Evolutionary conservation across 1,140 invertebrate species (phyloP).

Genomic region (Zeugodacus cucurbitae): DNA sequence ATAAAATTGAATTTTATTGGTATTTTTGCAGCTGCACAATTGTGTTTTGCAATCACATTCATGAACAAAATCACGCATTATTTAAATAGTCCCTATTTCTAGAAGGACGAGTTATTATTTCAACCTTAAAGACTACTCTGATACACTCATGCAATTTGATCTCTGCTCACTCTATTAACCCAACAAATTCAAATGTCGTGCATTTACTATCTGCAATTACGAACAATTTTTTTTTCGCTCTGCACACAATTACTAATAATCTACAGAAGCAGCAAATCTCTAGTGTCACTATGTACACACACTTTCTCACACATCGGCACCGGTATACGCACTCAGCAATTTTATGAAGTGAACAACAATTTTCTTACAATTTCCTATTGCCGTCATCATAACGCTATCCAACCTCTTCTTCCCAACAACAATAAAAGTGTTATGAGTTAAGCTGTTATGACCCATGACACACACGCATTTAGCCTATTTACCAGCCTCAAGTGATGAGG

Average conservation of each 20-base stretch:
- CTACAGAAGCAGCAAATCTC: neutral
- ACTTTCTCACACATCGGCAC: neutral
- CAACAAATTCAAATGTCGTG: too few species aligned
- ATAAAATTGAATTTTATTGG: too few species aligned
- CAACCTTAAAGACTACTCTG: too few species aligned
- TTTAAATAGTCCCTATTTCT: too few species aligned
- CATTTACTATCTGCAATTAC: neutral
- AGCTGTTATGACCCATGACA: neutral
- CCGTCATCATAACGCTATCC: neutral
- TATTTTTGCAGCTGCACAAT: too few species aligned
- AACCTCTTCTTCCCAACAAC: neutral
- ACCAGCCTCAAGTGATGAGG: neutral
- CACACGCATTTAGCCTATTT: neutral
- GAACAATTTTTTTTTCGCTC: too few species aligned
- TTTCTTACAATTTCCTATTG: constrained; percentile 20
- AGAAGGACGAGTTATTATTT: too few species aligned
- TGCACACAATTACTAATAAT: too few species aligned
- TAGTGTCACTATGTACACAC: neutral
- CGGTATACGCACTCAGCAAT: neutral
- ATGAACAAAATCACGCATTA: too few species aligned
- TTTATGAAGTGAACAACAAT: neutral
- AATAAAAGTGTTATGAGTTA: neutral
- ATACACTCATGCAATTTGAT: too few species aligned
- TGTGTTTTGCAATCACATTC: too few species aligned
- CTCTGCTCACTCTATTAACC: too few species aligned